Percentiles rank a stretch among this genome's conserved stretches.
Evolutionary conservation across 2,888 invertebrate genomes (phyloP).

Genomic region (Drosophila vallismaia): DNA sequence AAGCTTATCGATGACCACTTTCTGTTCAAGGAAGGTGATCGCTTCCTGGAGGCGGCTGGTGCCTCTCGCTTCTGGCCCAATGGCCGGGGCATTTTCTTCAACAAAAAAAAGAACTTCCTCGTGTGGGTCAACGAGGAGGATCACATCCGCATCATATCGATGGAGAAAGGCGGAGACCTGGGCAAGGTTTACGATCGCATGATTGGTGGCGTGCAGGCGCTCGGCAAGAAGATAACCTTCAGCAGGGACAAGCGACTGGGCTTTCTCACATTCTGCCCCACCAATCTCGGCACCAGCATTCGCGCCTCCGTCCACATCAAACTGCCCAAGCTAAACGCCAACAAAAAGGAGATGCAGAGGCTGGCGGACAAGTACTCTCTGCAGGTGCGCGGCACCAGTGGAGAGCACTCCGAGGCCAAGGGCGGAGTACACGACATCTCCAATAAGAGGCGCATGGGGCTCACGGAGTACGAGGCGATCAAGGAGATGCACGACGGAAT

Average conservation of each 20-base stretch:
- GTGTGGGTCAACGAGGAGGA: conserved; percentile 99
- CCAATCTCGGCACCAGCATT: conserved; percentile 98
- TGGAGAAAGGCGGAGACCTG: conserved; percentile 98
- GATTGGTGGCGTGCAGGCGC: conserved; percentile 94
- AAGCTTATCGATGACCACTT: conserved; percentile 98
- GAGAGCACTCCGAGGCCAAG: conserved; percentile 97
- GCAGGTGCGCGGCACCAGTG: conserved; percentile 95
- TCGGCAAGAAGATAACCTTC: conserved; percentile 96
- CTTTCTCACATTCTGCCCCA: conserved; percentile 99
- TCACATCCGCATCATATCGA: conserved; percentile 98
- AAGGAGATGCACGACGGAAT: conserved; percentile 96
- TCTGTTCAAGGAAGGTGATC: conserved; percentile 97
- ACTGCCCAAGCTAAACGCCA: conserved; percentile 95
- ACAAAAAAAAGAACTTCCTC: conserved; percentile 96
- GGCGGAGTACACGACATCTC: conserved; percentile 98
- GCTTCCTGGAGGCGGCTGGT: conserved; percentile 92
- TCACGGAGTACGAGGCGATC: conserved; percentile 97
- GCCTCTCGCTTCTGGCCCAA: conserved; percentile 98
- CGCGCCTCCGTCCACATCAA: conserved; percentile 99
- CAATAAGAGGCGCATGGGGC: conserved; percentile 98
- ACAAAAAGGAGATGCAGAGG: conserved; percentile 93
- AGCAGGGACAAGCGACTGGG: conserved; percentile 96
- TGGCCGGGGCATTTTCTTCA: conserved; percentile 98
- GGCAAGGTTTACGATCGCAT: conserved; percentile 94
- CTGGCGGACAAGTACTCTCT: conserved; percentile 94